Evolutionary conservation across 2,113 vertebrate genomes (phyloP).

Genomic region (Delphinus delphis): DNA sequence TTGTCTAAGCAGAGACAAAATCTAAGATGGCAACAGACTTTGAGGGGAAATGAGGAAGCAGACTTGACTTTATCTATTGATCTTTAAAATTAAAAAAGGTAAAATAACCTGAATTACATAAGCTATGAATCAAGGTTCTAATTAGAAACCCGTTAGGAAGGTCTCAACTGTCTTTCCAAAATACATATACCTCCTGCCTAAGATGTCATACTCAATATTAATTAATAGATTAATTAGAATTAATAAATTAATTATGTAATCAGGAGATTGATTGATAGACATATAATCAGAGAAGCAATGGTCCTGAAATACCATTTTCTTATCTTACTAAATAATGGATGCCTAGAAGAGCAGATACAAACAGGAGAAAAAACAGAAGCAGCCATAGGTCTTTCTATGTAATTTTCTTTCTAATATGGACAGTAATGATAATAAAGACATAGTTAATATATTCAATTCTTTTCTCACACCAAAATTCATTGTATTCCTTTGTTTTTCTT

Average conservation of each 20-base stretch:
- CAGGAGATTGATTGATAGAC: not conserved
- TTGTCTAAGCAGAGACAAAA: not conserved
- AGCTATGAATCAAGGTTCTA: not conserved
- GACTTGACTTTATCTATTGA: not conserved
- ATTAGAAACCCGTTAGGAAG: not conserved
- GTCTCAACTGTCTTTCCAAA: not conserved
- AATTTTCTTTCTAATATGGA: not conserved
- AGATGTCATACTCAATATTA: not conserved
- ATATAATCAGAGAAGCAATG: not conserved
- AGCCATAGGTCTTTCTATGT: not conserved
- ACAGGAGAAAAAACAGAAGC: not conserved
- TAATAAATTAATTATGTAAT: not conserved
- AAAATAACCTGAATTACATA: not conserved
- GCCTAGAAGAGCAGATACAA: not conserved
- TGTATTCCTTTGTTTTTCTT: not conserved
- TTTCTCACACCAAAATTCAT: constrained; percentile 13
- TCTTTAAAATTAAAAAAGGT: not conserved
- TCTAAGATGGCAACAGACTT: not conserved
- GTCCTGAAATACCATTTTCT: not conserved
- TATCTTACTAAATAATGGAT: not conserved
- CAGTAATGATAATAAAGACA: not conserved
- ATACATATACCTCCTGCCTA: not conserved
- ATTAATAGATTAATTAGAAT: not conserved
- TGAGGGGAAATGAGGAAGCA: not conserved
- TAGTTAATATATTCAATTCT: not conserved